Base-by-base conservation (phyloP, 2,797 vertebrate genomes). In the Zenarchopterus dispar region DNA sequence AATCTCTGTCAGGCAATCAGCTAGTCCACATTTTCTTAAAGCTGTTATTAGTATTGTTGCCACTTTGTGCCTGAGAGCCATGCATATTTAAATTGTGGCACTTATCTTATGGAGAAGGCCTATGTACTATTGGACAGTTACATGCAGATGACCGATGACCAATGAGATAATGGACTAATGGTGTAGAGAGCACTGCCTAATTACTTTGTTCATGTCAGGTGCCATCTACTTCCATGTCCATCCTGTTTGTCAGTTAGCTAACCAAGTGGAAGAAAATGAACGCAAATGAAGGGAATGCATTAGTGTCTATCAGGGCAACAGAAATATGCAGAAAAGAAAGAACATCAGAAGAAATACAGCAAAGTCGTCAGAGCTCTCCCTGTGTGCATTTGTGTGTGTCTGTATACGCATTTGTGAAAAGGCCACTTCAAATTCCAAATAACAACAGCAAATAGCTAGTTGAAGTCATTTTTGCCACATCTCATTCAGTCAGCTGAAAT, bases 241-340 rank as follows among this genome's bases (percentile, higher is more conserved):
- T 76, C 69, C 80, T 72, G 61, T 87, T 79, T 70, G 70, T 79
- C 72, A 81, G 86, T 88, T 86, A 81, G 64, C 75, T 62, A 78
- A 65, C 64, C 56, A 62, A 79, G 78, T 78, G 75, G 78, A 80
- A 62, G 54, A 59, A 43, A 75, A 77, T 77, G 42, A 71, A 75
- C 42, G 44, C 39, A 60, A 67, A 59, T 51, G 64, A 43, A 56
- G 21, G 44, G 31, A n/a, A 67, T 46, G 58, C 67, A 78, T 88
- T 79, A 73, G 70, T 56, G 59, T 66, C 59, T 39, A 22, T 47
- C 36, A 15, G 45, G 21, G 45, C 45, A 47, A 7, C 15, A 23
- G 22, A 15, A 15, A 39, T 15, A 39, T 15, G 13, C 36, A 39
- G 16, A 15, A 5, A 39, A 39, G 33, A 36, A 13, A 36, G 9